phyloP scores from a whole-genome alignment of 2,113 vertebrate genomes.

The Catagonus wagneri region DNA sequence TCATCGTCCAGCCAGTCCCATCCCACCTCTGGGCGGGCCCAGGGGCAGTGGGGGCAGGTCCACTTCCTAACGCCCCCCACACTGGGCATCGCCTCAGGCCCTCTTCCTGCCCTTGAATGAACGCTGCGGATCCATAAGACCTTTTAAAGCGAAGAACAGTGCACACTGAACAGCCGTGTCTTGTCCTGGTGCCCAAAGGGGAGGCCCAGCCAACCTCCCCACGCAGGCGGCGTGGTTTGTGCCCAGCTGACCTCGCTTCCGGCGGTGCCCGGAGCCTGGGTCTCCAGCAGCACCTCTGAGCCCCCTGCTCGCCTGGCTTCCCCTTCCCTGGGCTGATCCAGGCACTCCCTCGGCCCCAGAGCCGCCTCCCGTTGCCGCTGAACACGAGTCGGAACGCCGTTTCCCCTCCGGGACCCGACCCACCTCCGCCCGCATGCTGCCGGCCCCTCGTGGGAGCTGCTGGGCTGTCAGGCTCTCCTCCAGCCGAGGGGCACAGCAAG shows the following conservation, averaged over 20 bases:
- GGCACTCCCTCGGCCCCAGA: neutral
- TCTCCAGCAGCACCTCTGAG: accelerated
- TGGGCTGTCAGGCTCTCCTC: accelerated
- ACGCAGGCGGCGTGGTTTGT: accelerated
- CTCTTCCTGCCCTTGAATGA: neutral
- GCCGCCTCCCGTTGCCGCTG: accelerated
- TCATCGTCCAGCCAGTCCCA: neutral
- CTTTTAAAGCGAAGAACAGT: accelerated
- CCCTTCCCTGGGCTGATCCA: accelerated
- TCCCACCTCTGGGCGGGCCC: neutral
- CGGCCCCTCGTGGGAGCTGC: neutral
- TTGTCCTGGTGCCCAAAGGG: accelerated
- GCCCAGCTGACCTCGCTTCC: accelerated
- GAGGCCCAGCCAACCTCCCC: accelerated
- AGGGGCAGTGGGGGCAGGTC: neutral
- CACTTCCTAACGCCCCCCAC: neutral
- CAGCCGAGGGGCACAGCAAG: accelerated
- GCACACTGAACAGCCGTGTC: no score
- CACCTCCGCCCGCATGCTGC: accelerated
- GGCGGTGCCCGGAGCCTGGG: accelerated
- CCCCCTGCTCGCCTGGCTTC: neutral
- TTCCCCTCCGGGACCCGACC: no score
- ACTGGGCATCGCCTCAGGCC: accelerated
- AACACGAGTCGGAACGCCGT: accelerated
- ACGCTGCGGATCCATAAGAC: no score